Conservation (phyloP, 2,797 vertebrate species). For the Erethizon dorsatum region DNA sequence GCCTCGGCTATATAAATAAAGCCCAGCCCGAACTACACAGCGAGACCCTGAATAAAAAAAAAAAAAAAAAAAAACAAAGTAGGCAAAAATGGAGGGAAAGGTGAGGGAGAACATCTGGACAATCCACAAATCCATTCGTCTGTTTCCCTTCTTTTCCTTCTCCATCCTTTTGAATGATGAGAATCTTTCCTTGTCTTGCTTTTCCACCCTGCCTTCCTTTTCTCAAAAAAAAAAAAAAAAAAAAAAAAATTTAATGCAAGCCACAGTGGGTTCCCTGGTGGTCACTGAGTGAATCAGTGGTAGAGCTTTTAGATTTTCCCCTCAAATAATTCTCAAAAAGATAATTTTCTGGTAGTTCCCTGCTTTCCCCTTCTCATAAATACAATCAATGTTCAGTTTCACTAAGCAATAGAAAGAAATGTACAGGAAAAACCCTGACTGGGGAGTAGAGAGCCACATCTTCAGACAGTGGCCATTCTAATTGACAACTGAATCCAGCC, state of each 20-base stretch:
- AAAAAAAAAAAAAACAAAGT: not conserved
- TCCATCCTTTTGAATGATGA: not conserved
- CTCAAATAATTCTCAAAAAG: not conserved
- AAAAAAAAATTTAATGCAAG: not conserved
- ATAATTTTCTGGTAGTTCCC: not conserved
- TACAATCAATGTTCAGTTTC: not conserved
- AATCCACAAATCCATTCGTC: not conserved
- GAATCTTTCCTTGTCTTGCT: slow-evolving; percentile 19
- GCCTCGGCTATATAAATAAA: not conserved
- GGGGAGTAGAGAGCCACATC: not conserved
- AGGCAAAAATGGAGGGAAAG: not conserved
- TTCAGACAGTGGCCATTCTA: slow-evolving; percentile 13
- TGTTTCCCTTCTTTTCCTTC: slow-evolving; percentile 10
- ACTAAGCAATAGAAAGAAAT: not conserved
- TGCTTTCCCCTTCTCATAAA: not conserved
- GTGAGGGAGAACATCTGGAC: not conserved
- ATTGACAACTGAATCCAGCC: not conserved
- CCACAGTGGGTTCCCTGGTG: not conserved
- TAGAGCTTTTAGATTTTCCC: not conserved
- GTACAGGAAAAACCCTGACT: not conserved
- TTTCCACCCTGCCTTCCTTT: not conserved
- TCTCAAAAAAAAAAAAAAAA: not conserved
- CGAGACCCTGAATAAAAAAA: not conserved
- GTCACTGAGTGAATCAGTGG: not conserved
- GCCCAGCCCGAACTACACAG: not conserved